Evolutionary conservation across 2,113 vertebrate species (phyloP).

Genomic region (Nestor notabilis): DNA sequence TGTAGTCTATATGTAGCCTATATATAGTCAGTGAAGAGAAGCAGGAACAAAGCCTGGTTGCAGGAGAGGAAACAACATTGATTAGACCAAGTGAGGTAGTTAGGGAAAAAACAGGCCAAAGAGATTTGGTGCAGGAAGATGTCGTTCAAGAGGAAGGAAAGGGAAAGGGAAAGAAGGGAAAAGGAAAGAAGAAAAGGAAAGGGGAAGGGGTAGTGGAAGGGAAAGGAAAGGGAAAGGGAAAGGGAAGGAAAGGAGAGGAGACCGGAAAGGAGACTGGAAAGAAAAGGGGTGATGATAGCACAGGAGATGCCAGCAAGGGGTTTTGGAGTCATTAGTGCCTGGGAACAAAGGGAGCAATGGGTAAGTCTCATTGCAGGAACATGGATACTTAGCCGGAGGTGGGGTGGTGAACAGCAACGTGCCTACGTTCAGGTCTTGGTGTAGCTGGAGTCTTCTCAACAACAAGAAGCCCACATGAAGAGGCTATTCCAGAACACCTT

Average conservation of each 20-base stretch:
- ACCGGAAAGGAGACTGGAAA: background rate
- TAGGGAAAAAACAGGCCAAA: background rate
- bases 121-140: background rate
- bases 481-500: background rate
- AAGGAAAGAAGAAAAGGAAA: too few relatives aligned
- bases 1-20: fast-evolving
- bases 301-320: background rate
- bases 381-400: background rate
- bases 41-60: background rate
- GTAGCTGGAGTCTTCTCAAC: background rate
- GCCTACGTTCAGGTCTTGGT: background rate
- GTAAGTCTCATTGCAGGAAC: background rate
- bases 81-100: fast-evolving
- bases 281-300: background rate
- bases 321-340: background rate
- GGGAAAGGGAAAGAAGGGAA: too few relatives aligned
- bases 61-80: background rate
- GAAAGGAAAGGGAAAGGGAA: too few relatives aligned
- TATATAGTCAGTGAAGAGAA: background rate
- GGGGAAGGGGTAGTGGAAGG: too few relatives aligned
- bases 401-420: background rate
- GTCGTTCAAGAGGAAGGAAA: too few relatives aligned
- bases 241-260: too few relatives aligned
- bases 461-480: background rate
- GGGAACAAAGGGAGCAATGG: background rate